Base-by-base conservation (phyloP, 2,888 invertebrate species). In the Lamproptera curius region DNA sequence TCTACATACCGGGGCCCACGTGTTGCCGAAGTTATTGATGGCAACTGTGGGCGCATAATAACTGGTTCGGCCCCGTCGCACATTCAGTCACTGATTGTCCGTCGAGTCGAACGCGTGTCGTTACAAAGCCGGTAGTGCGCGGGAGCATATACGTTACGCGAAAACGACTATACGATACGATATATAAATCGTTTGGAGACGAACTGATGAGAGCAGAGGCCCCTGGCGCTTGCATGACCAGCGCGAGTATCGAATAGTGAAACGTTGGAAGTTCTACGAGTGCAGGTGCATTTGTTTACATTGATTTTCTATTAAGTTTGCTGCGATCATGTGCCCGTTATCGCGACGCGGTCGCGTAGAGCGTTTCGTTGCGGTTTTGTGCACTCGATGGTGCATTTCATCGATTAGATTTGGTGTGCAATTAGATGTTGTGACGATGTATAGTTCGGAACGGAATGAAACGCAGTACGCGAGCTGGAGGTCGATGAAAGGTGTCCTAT, bases 41-140 rank as follows among this genome's bases (percentile, higher is more conserved):
- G 75, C 72, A 70, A 69, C 76, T 67, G 81, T 83, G 81, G 81
- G 80, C 82, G 85, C 85, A 85, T 85, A 80, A 85, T 85, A 86
- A 86, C 84, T 82, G 82, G 76, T 76, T 70, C 78, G 77, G 55
- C 69, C 56, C 67, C 59, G 65, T 65, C 59, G 62, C 70, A 69
- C 78, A 77, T 73, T 86, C 86, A 86, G 87, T 87, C 68, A 70
- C 76, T 73, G 77, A 82, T 79, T 77, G 83, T 65, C 66, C 72
- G 82, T 65, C 71, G 72, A 67, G 73, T 66, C 59, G 76, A 70
- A 67, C 78, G 84, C 78, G 70, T 79, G 85, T 78, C 78, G 73
- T 65, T 62, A 57, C 58, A 57, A 55, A 61, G 55, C 53, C 58
- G 68, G 70, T 69, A 60, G 58, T 71, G 73, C 82, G 83, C 83